A percentile compares a stretch with the other conserved stretches of the same genome.
These are phyloP conservation scores for Gyps fulvus DNA, from an alignment of 2,113 vertebrate species.

Conservation along the genomic window DNA sequence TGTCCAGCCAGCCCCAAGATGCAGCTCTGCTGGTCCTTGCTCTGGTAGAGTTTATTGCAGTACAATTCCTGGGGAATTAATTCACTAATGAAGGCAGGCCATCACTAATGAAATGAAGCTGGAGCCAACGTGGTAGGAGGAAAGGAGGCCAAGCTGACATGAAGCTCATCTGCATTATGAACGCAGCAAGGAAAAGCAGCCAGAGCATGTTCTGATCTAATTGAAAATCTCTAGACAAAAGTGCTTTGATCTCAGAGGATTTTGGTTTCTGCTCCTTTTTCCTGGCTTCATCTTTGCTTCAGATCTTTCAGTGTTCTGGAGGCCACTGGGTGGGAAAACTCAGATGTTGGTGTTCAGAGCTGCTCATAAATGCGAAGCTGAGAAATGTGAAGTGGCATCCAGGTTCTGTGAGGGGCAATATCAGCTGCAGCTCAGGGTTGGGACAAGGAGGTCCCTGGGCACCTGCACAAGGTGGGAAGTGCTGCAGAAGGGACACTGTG, in stretches of 20 bases:
- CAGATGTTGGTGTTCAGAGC: neutral
- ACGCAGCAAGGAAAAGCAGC: neutral
- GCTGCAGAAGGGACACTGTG: neutral
- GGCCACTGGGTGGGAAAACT: neutral
- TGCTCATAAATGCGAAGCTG: neutral
- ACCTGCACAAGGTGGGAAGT: neutral
- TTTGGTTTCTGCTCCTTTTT: neutral
- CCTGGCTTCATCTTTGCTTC: neutral
- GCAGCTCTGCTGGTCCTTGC: neutral
- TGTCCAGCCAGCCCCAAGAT: neutral
- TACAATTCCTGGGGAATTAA: conserved; percentile 11
- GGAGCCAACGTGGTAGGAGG: neutral
- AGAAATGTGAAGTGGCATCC: neutral
- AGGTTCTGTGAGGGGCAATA: neutral
- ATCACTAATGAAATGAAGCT: conserved; percentile 20
- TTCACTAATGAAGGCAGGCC: conserved; percentile 25
- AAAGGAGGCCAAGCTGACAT: conserved; percentile 35
- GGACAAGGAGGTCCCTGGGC: neutral
- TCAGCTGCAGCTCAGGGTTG: neutral
- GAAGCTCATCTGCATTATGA: neutral
- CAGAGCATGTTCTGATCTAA: conserved; percentile 33
- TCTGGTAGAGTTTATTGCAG: neutral
- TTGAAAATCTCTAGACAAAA: conserved; percentile 8
- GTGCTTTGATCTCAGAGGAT: neutral
- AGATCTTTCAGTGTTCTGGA: neutral